Evolutionary conservation across 2,797 vertebrate species (phyloP).

Genomic region (Muscicapa comitata): DNA sequence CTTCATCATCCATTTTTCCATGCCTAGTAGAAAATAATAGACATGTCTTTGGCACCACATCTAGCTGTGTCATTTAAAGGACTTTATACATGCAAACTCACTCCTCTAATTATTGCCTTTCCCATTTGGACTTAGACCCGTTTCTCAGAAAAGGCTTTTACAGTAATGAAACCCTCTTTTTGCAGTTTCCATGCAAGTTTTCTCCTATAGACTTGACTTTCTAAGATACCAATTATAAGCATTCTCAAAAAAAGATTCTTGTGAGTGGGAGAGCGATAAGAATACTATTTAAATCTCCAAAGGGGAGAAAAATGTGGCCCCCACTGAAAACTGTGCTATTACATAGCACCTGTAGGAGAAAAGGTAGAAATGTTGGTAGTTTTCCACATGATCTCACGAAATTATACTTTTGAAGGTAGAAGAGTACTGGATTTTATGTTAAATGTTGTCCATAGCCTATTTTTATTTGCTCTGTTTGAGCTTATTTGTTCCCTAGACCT

Average conservation of each 20-base stretch:
- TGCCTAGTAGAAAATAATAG: background rate
- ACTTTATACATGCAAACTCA: background rate
- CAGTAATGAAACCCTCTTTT: background rate
- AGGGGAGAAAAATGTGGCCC: background rate
- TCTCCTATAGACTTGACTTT: background rate
- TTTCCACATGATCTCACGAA: background rate
- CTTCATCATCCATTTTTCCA: background rate
- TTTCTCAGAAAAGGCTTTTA: background rate
- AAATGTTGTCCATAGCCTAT: background rate
- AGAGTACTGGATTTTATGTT: background rate
- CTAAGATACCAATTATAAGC: background rate
- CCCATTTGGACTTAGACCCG: background rate
- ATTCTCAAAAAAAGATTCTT: background rate
- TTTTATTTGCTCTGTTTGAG: background rate
- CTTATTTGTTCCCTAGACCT: background rate
- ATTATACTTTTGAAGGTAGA: background rate
- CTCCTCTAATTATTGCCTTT: background rate
- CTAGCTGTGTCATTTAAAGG: background rate
- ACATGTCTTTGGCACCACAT: background rate
- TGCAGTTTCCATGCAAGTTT: background rate
- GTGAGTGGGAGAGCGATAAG: background rate
- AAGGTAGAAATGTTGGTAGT: background rate
- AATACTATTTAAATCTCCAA: background rate
- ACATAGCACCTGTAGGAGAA: background rate
- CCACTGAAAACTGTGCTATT: background rate